Evolutionary conservation across 2,113 vertebrate genomes (phyloP), one percentile per base, ranked within the genome.

Genomic region (Nibea coibor): DNA sequence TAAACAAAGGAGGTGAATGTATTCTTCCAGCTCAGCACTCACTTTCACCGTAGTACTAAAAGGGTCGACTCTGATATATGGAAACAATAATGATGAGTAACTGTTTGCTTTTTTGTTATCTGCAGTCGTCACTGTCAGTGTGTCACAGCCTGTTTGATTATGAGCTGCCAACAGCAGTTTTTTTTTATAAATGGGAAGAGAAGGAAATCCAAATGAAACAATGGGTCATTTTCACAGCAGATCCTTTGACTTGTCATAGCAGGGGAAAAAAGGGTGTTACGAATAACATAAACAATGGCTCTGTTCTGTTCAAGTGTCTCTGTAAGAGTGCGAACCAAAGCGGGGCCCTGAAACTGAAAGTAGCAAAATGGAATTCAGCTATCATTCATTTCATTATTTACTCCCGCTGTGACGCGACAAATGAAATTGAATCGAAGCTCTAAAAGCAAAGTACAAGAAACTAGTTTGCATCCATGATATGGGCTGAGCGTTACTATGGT

Each of bases 391-490:
- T 20, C 2, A 24, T 48, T 51, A 20, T 69, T 61, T 39, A n/a
- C 5, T 0, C 47, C 15, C 31, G 11, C 31, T 19, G 24, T 28
- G 31, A 51, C 22, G 10, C 15, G 22, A 35, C 19, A 35, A 64
- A 71, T 7, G 10, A 28, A 15, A 17, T 8, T 54, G 22, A 45
- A 17, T 48, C 17, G 64, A 42, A 65, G 56, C 35, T 39, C 35
- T 53, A n/a, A 71, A 43, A 63, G 48, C 67, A 39, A 57, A 67
- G n/a, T 42, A n/a, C 43, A 66, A 26, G 17, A 50, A 72, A 42
- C n/a, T 14, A 61, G 54, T 67, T 66, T 35, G 42, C 26, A 19
- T 28, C 15, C 48, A 42, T 45, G 7, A 14, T 22, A 45, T 51
- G 17, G 59, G 24, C 39, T 22, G 45, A 61, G 43, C 3, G 20